Evolutionary conservation across 2,888 invertebrate species (phyloP).

Genomic region (Disparrhopalites patrizii): DNA sequence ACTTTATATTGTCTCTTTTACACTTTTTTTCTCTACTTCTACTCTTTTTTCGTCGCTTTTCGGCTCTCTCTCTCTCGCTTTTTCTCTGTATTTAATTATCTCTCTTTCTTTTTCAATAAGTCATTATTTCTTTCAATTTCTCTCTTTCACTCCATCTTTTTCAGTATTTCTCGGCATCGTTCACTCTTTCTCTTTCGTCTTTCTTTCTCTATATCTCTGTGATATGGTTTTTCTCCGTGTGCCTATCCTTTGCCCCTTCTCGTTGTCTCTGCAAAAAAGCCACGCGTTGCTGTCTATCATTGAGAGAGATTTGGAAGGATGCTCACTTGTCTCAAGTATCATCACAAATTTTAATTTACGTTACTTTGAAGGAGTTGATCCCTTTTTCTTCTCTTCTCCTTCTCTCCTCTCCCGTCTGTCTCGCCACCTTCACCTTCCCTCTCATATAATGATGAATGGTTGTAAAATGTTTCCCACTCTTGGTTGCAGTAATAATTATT

Average conservation of each 20-base stretch:
- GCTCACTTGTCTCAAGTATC: no score
- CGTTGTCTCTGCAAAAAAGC: no score
- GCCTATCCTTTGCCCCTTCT: not conserved
- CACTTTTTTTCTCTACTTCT: not conserved
- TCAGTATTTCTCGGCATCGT: no score
- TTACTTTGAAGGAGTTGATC: no score
- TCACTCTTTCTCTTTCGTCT: not conserved
- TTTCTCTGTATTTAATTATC: not conserved
- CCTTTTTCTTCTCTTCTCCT: no score
- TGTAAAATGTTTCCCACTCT: no score
- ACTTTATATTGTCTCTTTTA: not conserved
- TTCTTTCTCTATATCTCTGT: conserved; percentile 1
- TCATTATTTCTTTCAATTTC: not conserved
- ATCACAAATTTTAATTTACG: no score
- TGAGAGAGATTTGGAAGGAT: no score
- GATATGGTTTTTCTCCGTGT: no score
- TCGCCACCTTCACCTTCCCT: not conserved
- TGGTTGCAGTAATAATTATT: no score
- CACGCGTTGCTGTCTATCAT: no score
- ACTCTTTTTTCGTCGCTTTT: not conserved
- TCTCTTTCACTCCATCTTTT: not conserved
- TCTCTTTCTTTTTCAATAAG: not conserved
- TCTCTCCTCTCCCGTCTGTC: not conserved
- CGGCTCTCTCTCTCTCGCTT: not conserved
- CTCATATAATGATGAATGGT: no score